A percentile compares a stretch with the other conserved stretches of the same genome.
Conservation (phyloP, 2,888 invertebrate genomes). For the Copidosoma aretas region DNA sequence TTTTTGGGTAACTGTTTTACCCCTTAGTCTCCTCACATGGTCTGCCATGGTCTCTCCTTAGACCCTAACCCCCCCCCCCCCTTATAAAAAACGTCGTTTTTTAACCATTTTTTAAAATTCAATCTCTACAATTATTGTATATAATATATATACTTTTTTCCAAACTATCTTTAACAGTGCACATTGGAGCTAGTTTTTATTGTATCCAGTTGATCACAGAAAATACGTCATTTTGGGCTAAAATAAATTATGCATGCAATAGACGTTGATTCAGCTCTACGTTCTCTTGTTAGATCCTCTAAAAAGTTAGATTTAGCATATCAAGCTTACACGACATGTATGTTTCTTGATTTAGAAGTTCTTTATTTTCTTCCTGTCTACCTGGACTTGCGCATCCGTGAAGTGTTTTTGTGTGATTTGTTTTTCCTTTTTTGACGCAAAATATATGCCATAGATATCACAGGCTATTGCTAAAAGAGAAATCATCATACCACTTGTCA, state of each 20-base stretch:
- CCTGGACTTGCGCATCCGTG: not conserved
- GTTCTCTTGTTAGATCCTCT: not conserved
- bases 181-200: not conserved
- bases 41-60: too few relatives aligned
- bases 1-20: too few relatives aligned
- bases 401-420: slow-evolving; percentile 2
- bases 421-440: slow-evolving; percentile 22
- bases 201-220: not conserved
- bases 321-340: not conserved
- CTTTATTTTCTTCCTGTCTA: not conserved
- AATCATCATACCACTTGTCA: not conserved
- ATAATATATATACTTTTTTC: not conserved
- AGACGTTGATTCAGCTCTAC: not conserved
- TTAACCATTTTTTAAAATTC: too few relatives aligned
- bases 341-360: not conserved
- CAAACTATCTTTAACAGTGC: not conserved
- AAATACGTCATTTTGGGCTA: too few relatives aligned
- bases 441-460: slow-evolving; percentile 19
- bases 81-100: too few relatives aligned
- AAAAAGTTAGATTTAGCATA: not conserved
- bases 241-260: not conserved
- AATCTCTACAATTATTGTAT: too few relatives aligned
- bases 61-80: too few relatives aligned
- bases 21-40: too few relatives aligned
- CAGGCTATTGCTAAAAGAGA: not conserved